Evolutionary conservation across 2,888 invertebrate species (phyloP).

Genomic region (Synergus itoensis): DNA sequence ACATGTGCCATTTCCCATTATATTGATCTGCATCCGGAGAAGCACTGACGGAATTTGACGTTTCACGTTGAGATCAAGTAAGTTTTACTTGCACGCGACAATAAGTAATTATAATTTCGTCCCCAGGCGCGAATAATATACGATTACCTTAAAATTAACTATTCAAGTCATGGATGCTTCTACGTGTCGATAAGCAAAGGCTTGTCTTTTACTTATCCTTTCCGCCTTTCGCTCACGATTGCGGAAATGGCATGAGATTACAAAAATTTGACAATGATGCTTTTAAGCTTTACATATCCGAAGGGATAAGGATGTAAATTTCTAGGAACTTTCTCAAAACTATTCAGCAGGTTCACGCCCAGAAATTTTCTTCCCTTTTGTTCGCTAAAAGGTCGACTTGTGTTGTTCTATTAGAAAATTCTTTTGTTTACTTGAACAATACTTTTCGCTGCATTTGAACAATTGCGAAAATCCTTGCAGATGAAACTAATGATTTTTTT

Average conservation of each 20-base stretch:
- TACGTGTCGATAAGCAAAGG: not conserved
- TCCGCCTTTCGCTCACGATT: not conserved
- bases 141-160: not conserved
- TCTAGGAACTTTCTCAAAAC: not conserved
- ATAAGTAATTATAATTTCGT: not conserved
- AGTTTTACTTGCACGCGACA: conserved; percentile 43
- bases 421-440: too few relatives aligned
- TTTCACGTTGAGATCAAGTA: conserved; percentile 46
- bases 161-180: not conserved
- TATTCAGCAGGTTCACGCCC: conserved; percentile 14
- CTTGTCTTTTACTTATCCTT: not conserved
- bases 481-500: too few relatives aligned
- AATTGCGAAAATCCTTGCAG: too few relatives aligned
- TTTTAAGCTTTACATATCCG: not conserved
- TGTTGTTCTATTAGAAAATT: too few relatives aligned
- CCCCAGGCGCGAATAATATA: not conserved
- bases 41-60: conserved; percentile 63
- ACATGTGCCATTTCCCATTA: conserved; percentile 70
- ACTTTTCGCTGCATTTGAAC: too few relatives aligned
- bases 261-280: not conserved
- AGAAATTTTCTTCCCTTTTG: not conserved
- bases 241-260: not conserved
- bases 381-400: not conserved
- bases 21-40: conserved; percentile 73
- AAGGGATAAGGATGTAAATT: conserved; percentile 14